Evolutionary conservation across 2,113 vertebrate genomes (phyloP).

Genomic region (Notechis scutatus): DNA sequence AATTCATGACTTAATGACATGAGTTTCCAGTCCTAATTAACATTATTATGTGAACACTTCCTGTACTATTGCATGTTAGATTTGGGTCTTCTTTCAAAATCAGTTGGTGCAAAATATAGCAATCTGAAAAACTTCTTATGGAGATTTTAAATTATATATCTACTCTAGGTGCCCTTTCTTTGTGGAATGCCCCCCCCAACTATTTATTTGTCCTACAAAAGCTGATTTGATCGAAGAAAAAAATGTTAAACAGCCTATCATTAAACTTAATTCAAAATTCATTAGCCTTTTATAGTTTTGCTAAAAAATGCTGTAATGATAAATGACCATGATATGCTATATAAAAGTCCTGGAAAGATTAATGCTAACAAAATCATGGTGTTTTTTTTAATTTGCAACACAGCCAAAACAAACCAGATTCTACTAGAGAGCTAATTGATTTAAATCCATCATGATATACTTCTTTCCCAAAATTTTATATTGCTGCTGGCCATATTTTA

Average conservation of each 20-base stretch:
- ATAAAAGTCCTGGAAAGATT: slow-evolving; percentile 21
- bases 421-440: slow-evolving; percentile 14
- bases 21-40: neutral
- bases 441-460: slow-evolving; percentile 26
- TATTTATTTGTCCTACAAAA: neutral
- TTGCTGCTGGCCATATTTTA: slow-evolving; percentile 34
- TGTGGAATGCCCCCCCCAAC: neutral
- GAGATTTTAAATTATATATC: neutral
- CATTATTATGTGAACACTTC: neutral
- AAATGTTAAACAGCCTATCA: neutral
- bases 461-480: slow-evolving; percentile 27
- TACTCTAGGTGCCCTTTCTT: neutral
- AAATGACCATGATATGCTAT: neutral
- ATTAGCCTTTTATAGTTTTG: slow-evolving; percentile 8
- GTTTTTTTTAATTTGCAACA: neutral
- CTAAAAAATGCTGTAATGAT: neutral
- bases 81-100: neutral
- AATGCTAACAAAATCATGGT: slow-evolving; percentile 9
- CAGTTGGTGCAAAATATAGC: neutral
- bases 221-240: neutral
- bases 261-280: slow-evolving; percentile 24
- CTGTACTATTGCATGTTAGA: neutral
- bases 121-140: neutral
- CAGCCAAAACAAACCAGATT: slow-evolving; percentile 14
- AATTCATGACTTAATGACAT: neutral